These are phyloP conservation scores for Psilopsiagon aymara DNA, from an alignment of 2,113 vertebrate species.

Conservation along the genomic window DNA sequence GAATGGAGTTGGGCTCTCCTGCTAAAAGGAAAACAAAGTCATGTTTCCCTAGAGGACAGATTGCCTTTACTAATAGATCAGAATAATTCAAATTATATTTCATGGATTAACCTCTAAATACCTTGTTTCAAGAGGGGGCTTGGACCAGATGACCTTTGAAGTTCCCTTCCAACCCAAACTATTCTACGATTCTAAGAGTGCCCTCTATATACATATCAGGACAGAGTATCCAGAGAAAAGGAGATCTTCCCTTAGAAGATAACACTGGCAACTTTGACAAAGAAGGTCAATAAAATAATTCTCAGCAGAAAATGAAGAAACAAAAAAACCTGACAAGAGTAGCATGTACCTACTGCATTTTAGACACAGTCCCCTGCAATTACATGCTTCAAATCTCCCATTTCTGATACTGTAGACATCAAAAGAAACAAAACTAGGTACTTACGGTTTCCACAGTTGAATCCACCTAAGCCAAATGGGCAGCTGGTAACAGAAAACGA, in stretches of 20 bases:
- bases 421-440: neutral
- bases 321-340: neutral
- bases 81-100: neutral
- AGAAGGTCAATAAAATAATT: neutral
- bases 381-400: neutral
- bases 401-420: neutral
- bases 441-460: slow-evolving; percentile 97
- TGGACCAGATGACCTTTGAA: neutral
- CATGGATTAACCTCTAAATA: neutral
- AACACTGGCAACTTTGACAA: neutral
- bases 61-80: neutral
- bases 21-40: neutral
- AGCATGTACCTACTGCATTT: neutral
- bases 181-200: neutral
- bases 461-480: slow-evolving; percentile 94
- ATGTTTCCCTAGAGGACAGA: neutral
- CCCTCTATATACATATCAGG: neutral
- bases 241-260: neutral
- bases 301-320: neutral
- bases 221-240: neutral
- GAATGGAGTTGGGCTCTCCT: neutral
- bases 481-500: slow-evolving; percentile 82
- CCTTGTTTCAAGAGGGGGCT: neutral
- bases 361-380: neutral
- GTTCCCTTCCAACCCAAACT: neutral